Percentiles rank a stretch among this genome's conserved stretches.
Evolutionary conservation across 2,797 vertebrate genomes (phyloP).

Genomic region (Poecilia wingei): DNA sequence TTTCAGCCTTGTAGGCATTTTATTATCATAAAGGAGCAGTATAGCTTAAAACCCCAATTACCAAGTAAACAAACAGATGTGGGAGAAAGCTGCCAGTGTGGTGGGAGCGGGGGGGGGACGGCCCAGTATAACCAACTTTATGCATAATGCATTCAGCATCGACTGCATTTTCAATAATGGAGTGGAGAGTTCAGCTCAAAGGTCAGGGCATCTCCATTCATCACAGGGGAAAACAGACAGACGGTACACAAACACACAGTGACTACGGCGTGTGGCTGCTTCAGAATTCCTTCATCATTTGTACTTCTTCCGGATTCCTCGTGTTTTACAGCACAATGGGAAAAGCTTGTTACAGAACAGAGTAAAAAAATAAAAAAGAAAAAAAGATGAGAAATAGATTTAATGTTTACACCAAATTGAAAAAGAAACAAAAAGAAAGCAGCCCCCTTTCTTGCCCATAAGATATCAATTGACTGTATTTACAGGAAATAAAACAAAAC

Average conservation of each 20-base stretch:
- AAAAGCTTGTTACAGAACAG: not conserved
- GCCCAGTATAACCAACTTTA: slow-evolving; percentile 19
- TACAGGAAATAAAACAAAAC: slow-evolving; percentile 5
- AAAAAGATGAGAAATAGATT: not conserved
- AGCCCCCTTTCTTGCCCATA: not conserved
- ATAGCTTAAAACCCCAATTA: slow-evolving; percentile 12
- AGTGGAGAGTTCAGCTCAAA: slow-evolving; percentile 33
- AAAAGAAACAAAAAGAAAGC: not conserved
- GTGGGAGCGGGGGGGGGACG: slow-evolving; percentile 1
- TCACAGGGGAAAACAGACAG: slow-evolving; percentile 12
- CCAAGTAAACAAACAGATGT: slow-evolving; percentile 26
- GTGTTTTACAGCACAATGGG: not conserved
- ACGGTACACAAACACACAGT: slow-evolving; percentile 13
- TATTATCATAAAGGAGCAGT: slow-evolving; percentile 15
- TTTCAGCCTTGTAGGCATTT: slow-evolving; percentile 10
- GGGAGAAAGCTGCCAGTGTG: slow-evolving; percentile 16
- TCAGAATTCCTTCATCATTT: slow-evolving; percentile 5
- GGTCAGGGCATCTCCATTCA: slow-evolving; percentile 25
- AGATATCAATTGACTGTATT: not conserved
- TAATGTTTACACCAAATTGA: not conserved
- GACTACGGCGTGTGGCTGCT: slow-evolving; percentile 1
- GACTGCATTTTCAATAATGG: slow-evolving; percentile 40
- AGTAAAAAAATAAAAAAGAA: not conserved
- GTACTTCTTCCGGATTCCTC: not conserved
- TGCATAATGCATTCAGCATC: slow-evolving; percentile 41